A percentile compares a stretch with the other conserved stretches of the same genome.
These are phyloP conservation scores for Xestia sexstrigata DNA, from an alignment of 2,888 invertebrate species.

Conservation along the genomic window DNA sequence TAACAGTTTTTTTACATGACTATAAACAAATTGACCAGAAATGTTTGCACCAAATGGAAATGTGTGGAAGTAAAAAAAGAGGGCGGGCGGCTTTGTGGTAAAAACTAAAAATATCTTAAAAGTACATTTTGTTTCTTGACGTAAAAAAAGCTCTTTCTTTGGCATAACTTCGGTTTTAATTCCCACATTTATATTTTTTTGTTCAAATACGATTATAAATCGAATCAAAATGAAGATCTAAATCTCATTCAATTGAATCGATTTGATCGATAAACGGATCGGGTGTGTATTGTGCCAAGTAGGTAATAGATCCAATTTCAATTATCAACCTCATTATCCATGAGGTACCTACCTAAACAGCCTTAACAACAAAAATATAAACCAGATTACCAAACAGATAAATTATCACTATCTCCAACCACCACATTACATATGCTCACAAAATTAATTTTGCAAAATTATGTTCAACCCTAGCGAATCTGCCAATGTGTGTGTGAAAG, in stretches of 20 bases:
- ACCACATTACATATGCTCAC: slow-evolving; percentile 43
- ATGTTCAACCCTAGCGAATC: slow-evolving; percentile 69
- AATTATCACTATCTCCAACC: slow-evolving; percentile 53
- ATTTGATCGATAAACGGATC: neutral
- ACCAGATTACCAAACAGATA: slow-evolving; percentile 35
- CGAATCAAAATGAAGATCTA: neutral
- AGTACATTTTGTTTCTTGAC: neutral
- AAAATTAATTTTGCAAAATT: slow-evolving; percentile 59
- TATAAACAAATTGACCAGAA: neutral
- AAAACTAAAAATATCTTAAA: neutral
- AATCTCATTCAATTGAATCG: neutral
- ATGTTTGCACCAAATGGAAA: neutral
- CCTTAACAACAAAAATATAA: slow-evolving; percentile 18
- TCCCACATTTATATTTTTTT: neutral
- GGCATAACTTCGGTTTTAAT: neutral
- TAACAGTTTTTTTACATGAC: slow-evolving; percentile 2
- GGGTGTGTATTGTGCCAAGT: neutral
- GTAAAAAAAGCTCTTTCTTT: neutral
- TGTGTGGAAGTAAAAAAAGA: neutral
- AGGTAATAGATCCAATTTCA: neutral
- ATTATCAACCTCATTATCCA: neutral
- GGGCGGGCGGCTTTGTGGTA: neutral
- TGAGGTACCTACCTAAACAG: neutral
- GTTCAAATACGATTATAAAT: neutral
- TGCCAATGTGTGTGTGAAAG: slow-evolving; percentile 59